Conservation (phyloP, 2,888 invertebrate species). For the Hermodice carunculata region DNA sequence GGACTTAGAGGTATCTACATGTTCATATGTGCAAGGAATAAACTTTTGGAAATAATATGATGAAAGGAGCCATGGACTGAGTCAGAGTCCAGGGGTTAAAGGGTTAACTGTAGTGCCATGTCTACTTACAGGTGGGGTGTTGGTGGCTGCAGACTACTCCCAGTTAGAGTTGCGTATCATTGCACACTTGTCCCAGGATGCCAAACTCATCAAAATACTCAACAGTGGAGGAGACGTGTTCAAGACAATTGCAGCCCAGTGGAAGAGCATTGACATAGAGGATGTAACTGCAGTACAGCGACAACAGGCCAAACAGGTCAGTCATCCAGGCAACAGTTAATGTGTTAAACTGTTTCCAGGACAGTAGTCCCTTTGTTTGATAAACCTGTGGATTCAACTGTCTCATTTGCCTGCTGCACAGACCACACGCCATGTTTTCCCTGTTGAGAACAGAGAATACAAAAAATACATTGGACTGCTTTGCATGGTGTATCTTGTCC, state of each 20-base stretch:
- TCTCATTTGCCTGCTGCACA: neutral
- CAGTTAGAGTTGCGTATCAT: slow-evolving; percentile 95
- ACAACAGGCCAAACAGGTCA: slow-evolving; percentile 84
- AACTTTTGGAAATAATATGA: too few species aligned
- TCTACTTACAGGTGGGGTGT: slow-evolving; percentile 70
- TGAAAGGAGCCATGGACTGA: too few species aligned
- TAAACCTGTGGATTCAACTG: too few species aligned
- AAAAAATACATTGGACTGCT: too few species aligned
- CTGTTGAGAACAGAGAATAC: too few species aligned
- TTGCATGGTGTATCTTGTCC: too few species aligned
- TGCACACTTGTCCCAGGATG: slow-evolving; percentile 89
- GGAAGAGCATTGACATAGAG: slow-evolving; percentile 79
- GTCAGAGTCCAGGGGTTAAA: too few species aligned
- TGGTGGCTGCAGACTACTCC: slow-evolving; percentile 95
- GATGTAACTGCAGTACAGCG: slow-evolving; percentile 82
- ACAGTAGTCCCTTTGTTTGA: too few species aligned
- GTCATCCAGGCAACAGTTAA: neutral
- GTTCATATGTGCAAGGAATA: too few species aligned
- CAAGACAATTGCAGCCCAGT: slow-evolving; percentile 85
- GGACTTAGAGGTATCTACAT: too few species aligned
- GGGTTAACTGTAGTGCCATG: too few species aligned
- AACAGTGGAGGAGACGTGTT: slow-evolving; percentile 71
- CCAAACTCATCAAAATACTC: slow-evolving; percentile 75
- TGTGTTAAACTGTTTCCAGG: neutral
- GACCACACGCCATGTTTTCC: too few species aligned